Evolutionary conservation across 2,113 vertebrate species (phyloP), one percentile per base, ranked within the genome.

Genomic region (Penelope pileata): DNA sequence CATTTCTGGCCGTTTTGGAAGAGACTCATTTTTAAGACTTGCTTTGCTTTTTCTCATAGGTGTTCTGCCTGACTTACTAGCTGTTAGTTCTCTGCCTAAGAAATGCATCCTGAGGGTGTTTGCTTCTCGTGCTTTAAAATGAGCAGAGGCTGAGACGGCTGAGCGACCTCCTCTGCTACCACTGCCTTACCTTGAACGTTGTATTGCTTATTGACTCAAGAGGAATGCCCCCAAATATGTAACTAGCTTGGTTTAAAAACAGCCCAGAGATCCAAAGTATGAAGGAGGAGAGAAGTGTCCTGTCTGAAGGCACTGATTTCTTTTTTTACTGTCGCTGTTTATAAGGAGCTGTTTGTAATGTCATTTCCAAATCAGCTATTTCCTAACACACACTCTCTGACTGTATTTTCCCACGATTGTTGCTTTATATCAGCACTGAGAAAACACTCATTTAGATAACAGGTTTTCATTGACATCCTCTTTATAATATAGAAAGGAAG

Each of bases 381-480:
- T 96, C 43, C 86, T 84, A 83, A 91, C 88, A 93, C 81, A 50
- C 92, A 70, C 50, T 96, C 84, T 67, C 43, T 82, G 66, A 75
- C 62, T 95, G 34, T 94, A 45, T 53, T 96, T 96, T 91, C 83
- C 69, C 58, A 42, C 90, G 82, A 90, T 91, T 95, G 91, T 95
- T 94, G 90, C 80, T 91, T 92, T 96, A 16, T 96, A 90, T 88
- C 48, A 84, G 85, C 53, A 62, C 36, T 72, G 88, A 88, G 66
- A 95, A 95, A 94, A 91, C 69, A 94, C 83, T 94, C 73, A 95
- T 96, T 96, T 90, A 94, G 88, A 91, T 95, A 96, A 90, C 90
- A 94, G 80, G 76, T 93, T 97, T 95, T 86, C 93, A 92, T 53
- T 90, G 56, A 94, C 86, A 95, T 73, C 73, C 66, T 79, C 75